Evolutionary conservation across 2,888 invertebrate species (phyloP).

Genomic region (Epirrhoe tristata): DNA sequence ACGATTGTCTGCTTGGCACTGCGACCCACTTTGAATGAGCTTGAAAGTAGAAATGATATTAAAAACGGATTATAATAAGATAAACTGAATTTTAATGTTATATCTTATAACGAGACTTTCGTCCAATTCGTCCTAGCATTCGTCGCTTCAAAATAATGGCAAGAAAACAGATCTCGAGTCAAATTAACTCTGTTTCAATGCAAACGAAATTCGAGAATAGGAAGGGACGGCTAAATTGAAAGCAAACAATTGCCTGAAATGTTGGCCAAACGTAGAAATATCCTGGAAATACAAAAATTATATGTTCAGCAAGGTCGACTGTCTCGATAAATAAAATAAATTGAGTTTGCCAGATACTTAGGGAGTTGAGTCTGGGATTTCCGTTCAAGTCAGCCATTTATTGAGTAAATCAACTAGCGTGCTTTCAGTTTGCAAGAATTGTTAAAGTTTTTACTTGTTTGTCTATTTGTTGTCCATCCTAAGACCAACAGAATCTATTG

Average conservation of each 20-base stretch:
- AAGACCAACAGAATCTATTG: not conserved
- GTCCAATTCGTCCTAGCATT: not conserved
- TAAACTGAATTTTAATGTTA: not conserved
- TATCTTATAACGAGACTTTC: not conserved
- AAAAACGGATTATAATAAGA: not conserved
- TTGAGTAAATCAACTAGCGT: constrained; percentile 30
- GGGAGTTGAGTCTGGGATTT: constrained; percentile 34
- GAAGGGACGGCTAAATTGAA: constrained; percentile 36
- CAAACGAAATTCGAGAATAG: constrained; percentile 32
- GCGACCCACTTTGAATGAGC: not conserved
- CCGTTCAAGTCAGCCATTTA: constrained; percentile 23
- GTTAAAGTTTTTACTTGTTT: not conserved
- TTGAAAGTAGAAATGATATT: not conserved
- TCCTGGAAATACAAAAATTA: constrained; percentile 29
- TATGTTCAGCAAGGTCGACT: constrained; percentile 19
- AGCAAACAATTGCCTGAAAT: constrained; percentile 38
- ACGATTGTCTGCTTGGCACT: not conserved
- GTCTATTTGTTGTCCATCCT: not conserved
- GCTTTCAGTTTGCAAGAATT: constrained; percentile 6
- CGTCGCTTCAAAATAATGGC: constrained; percentile 4
- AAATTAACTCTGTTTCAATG: constrained; percentile 25
- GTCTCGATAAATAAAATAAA: constrained; percentile 39
- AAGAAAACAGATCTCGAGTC: constrained; percentile 18
- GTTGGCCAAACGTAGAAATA: constrained; percentile 37
- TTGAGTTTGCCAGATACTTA: constrained; percentile 40